A percentile compares a stretch with the other conserved stretches of the same genome.
These are phyloP conservation scores for Lipotes vexillifer DNA, from an alignment of 2,113 vertebrate genomes.

Conservation along the genomic window DNA sequence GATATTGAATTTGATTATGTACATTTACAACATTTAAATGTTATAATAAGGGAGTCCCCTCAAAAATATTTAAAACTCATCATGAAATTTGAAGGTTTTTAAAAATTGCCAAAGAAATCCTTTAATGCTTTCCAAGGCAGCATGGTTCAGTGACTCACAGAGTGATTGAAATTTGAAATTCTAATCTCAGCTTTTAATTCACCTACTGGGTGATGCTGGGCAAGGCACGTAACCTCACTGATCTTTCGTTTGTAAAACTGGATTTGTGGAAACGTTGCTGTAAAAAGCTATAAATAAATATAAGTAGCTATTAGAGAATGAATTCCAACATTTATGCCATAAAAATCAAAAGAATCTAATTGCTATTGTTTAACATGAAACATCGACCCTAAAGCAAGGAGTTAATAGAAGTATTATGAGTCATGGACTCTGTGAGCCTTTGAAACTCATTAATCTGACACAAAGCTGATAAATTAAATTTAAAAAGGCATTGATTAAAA, in stretches of 20 bases:
- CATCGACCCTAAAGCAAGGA: not conserved
- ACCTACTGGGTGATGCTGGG: not conserved
- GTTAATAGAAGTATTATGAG: not conserved
- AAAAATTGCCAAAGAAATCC: not conserved
- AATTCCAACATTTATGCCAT: not conserved
- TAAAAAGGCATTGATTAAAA: not conserved
- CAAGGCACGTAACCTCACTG: not conserved
- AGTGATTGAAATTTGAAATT: not conserved
- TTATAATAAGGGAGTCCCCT: not conserved
- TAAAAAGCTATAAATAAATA: conserved; percentile 16
- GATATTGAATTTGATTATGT: not conserved
- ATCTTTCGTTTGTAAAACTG: not conserved
- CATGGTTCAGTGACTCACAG: not conserved
- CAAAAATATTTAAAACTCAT: not conserved
- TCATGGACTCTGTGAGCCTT: not conserved
- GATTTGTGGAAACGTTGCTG: not conserved
- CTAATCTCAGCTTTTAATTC: not conserved
- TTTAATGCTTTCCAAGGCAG: not conserved
- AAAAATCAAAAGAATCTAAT: not conserved
- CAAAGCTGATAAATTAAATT: not conserved
- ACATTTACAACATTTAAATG: not conserved
- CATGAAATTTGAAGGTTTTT: not conserved
- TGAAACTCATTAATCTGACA: not conserved
- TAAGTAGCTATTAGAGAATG: not conserved
- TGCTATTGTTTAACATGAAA: not conserved